Base-by-base conservation (phyloP, 2,113 vertebrate genomes). In the Percina caprodes region DNA sequence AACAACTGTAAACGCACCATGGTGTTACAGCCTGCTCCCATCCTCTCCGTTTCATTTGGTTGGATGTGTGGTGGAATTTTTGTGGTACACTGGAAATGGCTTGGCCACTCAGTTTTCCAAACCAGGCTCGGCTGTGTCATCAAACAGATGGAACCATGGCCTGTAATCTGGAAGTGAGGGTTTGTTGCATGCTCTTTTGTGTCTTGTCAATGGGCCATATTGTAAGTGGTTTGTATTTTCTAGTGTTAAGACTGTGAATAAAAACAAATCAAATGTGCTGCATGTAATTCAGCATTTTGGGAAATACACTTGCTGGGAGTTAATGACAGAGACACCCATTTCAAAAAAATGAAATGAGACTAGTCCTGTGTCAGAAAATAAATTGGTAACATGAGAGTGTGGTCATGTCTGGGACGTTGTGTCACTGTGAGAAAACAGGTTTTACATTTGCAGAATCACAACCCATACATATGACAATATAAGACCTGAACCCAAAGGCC, bases 161-260 rank as follows among this genome's bases (percentile, higher is more conserved):
- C 92, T 94, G 74, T 93, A 93, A 94, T 95, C 86, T 87, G 59
- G 33, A 60, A 63, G 26, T 54, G 46, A 83, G 63, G 35, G 30
- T 21, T 77, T 61, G 66, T 52, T 79, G 68, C 59, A 60, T 80
- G 74, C 52, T 69, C 69, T 65, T 83, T 87, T 58, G 75, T 88
- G 75, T 77, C 76, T 88, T 84, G 71, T 79, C 74, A 86, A 30
- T n/a, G 52, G 7, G 81, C 67, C 56, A 56, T 70, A 66, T 72
- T 60, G 52, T 59, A 75, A 58, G 69, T 62, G 69, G 71, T 46
- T 87, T 83, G 18, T 79, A 42, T 83, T 66, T 71, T 80, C 55
- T 81, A 54, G 55, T 75, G 75, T 56, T 15, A 73, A 63, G 52
- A 48, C 70, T 56, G 59, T 35, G 30, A 66, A 72, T 69, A 48